Conservation (phyloP, 2,113 vertebrate species). For the Tychaedon coryphoeus region DNA sequence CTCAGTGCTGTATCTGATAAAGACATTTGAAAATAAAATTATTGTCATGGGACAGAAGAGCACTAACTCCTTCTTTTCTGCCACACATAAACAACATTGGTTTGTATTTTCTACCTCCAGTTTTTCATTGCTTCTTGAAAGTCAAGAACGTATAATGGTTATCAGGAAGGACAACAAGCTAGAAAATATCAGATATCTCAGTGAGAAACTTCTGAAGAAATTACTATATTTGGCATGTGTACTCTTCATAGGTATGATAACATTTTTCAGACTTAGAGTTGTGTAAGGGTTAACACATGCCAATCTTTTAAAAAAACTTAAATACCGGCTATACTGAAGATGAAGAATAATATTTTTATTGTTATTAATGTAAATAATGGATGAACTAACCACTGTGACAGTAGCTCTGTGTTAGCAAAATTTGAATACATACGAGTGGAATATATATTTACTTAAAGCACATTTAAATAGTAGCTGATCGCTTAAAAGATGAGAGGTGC, state of each 20-base stretch:
- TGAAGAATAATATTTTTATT: not conserved
- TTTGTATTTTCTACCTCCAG: not conserved
- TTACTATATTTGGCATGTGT: not conserved
- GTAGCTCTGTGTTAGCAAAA: not conserved
- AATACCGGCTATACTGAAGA: not conserved
- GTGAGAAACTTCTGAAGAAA: not conserved
- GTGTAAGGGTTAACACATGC: not conserved
- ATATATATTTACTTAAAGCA: not conserved
- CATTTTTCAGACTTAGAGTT: not conserved
- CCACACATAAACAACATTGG: not conserved
- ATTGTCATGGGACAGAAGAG: not conserved
- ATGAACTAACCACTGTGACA: not conserved
- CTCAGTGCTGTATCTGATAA: not conserved
- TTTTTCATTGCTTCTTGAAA: not conserved
- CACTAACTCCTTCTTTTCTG: not conserved
- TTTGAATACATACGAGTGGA: not conserved
- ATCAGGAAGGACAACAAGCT: not conserved
- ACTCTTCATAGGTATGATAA: not conserved
- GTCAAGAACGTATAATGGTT: not conserved
- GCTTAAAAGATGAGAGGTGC: not conserved
- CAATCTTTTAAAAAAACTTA: not conserved
- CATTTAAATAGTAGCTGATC: not conserved
- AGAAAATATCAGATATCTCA: not conserved
- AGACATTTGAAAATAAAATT: not conserved
- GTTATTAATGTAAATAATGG: not conserved